These are phyloP conservation scores for Podarcis lilfordi DNA, from an alignment of 2,797 vertebrate genomes.

Conservation along the genomic window DNA sequence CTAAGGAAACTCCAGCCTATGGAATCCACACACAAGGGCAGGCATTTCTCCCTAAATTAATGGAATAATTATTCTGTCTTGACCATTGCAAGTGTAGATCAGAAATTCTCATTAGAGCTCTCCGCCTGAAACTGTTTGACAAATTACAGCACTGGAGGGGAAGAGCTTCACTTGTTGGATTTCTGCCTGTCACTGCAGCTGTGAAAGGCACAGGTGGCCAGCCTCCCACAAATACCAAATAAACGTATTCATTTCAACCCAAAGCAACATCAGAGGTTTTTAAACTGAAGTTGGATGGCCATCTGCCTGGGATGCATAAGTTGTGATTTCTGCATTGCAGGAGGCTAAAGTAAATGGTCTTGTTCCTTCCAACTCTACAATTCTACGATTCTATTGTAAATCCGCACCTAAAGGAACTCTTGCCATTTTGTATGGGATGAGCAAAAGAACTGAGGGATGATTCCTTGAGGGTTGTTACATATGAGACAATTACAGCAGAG, in stretches of 20 bases:
- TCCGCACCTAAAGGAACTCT: neutral
- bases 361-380: too few species aligned
- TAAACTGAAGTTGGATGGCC: too few species aligned
- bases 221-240: neutral
- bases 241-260: neutral
- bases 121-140: neutral
- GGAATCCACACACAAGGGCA: neutral
- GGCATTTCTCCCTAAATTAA: neutral
- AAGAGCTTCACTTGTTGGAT: neutral
- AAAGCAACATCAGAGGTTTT: too few species aligned
- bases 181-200: neutral
- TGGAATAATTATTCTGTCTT: neutral
- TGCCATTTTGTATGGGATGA: too few species aligned
- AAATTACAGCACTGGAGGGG: neutral
- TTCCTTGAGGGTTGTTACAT: too few species aligned
- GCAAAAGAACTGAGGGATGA: too few species aligned
- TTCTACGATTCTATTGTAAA: neutral
- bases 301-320: too few species aligned
- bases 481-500: too few species aligned
- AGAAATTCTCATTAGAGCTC: too few species aligned
- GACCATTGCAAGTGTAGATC: neutral
- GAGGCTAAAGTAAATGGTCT: too few species aligned
- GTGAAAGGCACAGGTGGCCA: neutral
- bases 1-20: neutral
- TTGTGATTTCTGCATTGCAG: too few species aligned